phyloP scores from a whole-genome alignment of 2,888 invertebrate species.

The Lithosia quadra region DNA sequence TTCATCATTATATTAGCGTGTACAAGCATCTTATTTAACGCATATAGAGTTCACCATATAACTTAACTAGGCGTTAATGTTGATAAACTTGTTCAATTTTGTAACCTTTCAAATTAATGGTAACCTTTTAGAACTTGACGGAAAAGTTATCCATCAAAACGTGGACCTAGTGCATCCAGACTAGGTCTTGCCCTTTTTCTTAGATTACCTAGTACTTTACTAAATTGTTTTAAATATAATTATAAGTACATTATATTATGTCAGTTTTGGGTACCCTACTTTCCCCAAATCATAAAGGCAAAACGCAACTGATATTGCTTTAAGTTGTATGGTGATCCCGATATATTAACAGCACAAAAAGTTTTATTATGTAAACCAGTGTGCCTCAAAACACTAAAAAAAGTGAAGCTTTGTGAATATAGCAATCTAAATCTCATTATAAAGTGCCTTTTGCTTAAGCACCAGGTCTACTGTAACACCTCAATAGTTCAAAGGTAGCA shows the following conservation, averaged over 20 bases:
- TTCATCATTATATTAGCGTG: neutral
- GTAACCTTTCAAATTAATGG: too few species aligned
- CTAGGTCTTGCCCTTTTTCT: too few species aligned
- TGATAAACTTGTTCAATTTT: too few species aligned
- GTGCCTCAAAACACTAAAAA: neutral
- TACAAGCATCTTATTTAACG: too few species aligned
- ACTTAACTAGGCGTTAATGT: too few species aligned
- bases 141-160: neutral
- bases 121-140: too few species aligned
- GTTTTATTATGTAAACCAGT: neutral
- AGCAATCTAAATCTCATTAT: neutral
- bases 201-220: neutral
- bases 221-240: neutral
- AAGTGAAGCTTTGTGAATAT: neutral
- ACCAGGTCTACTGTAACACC: neutral
- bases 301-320: neutral
- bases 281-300: too few species aligned
- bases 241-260: too few species aligned
- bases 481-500: neutral
- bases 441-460: neutral
- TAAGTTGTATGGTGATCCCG: neutral
- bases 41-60: too few species aligned
- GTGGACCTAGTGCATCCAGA: too few species aligned
- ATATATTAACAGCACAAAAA: neutral
- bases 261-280: neutral